Evolutionary conservation across 2,888 invertebrate genomes (phyloP), one percentile per base, ranked within the genome.

Genomic region (Papilio elwesi): DNA sequence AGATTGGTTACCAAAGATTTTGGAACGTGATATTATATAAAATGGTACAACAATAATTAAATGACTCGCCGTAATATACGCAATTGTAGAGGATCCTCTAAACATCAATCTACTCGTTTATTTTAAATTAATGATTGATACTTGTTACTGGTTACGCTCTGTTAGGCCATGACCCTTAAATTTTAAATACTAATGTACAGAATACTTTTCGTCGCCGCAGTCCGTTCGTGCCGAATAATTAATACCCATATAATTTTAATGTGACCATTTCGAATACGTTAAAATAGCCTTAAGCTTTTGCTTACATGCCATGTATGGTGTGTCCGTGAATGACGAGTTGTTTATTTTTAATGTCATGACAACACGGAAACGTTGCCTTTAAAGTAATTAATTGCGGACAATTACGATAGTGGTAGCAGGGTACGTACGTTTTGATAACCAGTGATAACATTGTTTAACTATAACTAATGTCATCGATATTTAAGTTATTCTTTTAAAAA

Each of bases 211-310:
- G 36, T 12, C 13, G 8, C 57, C 57, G 5, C 15, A 1, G 36
- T 10, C n/a, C 11, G 13, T 51, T 52, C 15, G 15, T 15, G 15
- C 15, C 15, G 15, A 15, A 2, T 36, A 57, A 38, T 36, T 11
- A 48, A 49, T 49, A 5, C 2, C 36, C 36, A 13, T 38, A 8
- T 38, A 57, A 57, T 38, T 38, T 57, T 57, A 36, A 13, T 57
- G 13, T 13, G 38, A 13, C 38, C 13, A 13, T 38, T 57, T 57
- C 36, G 57, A 38, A 79, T 82, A 82, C 78, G 78, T 77, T 77
- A 78, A 76, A 70, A 67, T 62, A 67, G 57, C 74, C 65, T 74
- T 49, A 70, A n/a, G 48, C 75, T 71, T 78, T 76, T 75, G 73
- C 67, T 63, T 52, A 38, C 73, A 71, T 76, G 68, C 78, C 71